phyloP scores from a whole-genome alignment of 2,888 invertebrate species.

The Gnatocerus cornutus region DNA sequence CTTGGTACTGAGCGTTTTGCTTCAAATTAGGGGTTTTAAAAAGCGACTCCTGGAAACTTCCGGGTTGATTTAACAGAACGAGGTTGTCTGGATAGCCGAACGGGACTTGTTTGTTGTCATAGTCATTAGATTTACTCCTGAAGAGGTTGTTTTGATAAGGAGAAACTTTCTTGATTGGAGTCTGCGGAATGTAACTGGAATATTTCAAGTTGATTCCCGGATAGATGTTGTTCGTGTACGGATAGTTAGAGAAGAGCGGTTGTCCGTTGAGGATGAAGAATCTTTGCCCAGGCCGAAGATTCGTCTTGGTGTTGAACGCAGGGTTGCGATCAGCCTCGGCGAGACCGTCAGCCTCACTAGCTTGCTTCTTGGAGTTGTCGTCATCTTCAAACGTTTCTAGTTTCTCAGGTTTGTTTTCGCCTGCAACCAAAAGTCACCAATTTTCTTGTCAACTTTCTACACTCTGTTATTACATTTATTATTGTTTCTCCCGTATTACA shows the following conservation, averaged over 20 bases:
- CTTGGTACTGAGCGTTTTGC: too few relatives aligned
- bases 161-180: constrained; percentile 10
- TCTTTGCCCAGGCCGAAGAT: constrained; percentile 71
- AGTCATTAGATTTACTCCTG: constrained; percentile 58
- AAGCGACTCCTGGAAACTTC: constrained; percentile 52
- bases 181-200: constrained; percentile 9
- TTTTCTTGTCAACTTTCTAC: constrained; percentile 35
- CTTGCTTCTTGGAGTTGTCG: constrained; percentile 49
- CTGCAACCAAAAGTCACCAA: constrained; percentile 13
- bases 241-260: constrained; percentile 68
- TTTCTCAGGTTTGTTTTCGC: constrained; percentile 64
- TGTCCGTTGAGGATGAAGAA: constrained; percentile 76
- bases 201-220: constrained; percentile 46
- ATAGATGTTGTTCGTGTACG: constrained; percentile 44
- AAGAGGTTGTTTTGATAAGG: constrained; percentile 54
- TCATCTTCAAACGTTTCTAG: constrained; percentile 65
- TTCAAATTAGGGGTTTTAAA: too few relatives aligned
- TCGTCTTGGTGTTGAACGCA: constrained; percentile 54
- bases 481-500: constrained; percentile 9
- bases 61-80: constrained; percentile 54
- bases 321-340: constrained; percentile 58
- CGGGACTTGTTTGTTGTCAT: constrained; percentile 51
- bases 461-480: constrained; percentile 32
- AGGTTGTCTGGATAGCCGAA: constrained; percentile 54
- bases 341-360: constrained; percentile 59